A percentile compares a stretch with the other conserved stretches of the same genome.
Conservation (phyloP, 2,888 invertebrate genomes). For the Odontothrips loti region DNA sequence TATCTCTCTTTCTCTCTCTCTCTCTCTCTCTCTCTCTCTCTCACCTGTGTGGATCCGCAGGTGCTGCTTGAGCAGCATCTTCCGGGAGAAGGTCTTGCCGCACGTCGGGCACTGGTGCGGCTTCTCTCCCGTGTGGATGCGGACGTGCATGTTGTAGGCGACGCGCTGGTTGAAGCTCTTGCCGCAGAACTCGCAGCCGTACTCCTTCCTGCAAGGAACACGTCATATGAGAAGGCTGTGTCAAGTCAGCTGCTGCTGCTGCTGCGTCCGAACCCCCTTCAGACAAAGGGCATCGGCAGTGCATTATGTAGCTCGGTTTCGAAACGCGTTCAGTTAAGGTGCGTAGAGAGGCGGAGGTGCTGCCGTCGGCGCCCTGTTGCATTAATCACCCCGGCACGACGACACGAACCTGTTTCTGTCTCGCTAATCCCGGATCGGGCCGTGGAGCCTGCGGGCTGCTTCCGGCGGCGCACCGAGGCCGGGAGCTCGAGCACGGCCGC, state of each 20-base stretch:
- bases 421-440: too few species aligned
- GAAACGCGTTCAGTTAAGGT: neutral
- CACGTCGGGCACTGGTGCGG: conserved; percentile 65
- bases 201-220: conserved; percentile 57
- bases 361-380: neutral
- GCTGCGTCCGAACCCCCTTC: neutral
- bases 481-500: too few species aligned
- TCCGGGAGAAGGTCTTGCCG: conserved; percentile 76
- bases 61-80: conserved; percentile 80
- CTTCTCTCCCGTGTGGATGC: conserved; percentile 67
- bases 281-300: neutral
- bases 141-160: conserved; percentile 81
- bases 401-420: neutral
- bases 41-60: conserved; percentile 77
- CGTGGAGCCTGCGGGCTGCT: neutral
- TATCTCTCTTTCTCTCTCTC: too few species aligned
- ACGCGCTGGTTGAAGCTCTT: conserved; percentile 82
- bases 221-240: too few species aligned
- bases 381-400: neutral
- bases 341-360: too few species aligned
- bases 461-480: neutral
- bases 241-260: too few species aligned
- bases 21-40: conserved; percentile 31
- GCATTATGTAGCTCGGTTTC: neutral
- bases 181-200: conserved; percentile 73